Evolutionary conservation across 2,797 vertebrate genomes (phyloP).

Genomic region (Xerus rutilus): DNA sequence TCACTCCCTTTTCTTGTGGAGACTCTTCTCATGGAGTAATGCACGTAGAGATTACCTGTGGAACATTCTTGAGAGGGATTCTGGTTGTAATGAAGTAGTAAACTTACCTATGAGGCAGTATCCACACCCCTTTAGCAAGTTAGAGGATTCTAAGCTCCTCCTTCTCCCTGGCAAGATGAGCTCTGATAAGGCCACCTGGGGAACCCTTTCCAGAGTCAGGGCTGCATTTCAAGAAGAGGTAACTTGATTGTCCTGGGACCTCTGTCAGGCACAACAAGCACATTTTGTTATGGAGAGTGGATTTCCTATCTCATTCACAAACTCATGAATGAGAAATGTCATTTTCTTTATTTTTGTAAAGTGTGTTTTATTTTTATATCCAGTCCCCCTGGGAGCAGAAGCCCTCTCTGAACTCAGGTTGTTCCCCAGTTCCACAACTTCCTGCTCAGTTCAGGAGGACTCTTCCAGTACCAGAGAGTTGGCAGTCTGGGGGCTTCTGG

Average conservation of each 20-base stretch:
- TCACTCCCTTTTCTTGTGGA: background rate
- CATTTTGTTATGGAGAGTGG: background rate
- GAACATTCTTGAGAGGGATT: background rate
- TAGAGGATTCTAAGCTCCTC: background rate
- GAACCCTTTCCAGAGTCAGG: background rate
- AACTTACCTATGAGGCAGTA: background rate
- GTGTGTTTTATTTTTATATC: background rate
- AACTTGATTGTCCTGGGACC: background rate
- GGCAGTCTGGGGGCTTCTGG: background rate
- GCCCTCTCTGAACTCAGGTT: background rate
- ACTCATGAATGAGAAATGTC: background rate
- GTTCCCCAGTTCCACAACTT: no score
- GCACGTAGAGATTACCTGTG: background rate
- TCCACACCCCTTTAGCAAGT: background rate
- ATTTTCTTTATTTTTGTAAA: conserved; percentile 42
- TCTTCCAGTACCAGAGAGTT: background rate
- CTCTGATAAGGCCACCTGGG: background rate
- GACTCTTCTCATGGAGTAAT: background rate
- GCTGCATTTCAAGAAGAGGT: background rate
- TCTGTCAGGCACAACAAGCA: background rate
- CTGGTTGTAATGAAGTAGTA: background rate
- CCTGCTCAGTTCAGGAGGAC: background rate
- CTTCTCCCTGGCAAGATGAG: background rate
- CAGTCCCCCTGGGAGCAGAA: background rate
- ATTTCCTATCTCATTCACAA: background rate